Percentiles rank a stretch among this genome's conserved stretches.
These are phyloP conservation scores for Ariopsis seemanni DNA, from an alignment of 2,113 vertebrate species.

Conservation along the genomic window DNA sequence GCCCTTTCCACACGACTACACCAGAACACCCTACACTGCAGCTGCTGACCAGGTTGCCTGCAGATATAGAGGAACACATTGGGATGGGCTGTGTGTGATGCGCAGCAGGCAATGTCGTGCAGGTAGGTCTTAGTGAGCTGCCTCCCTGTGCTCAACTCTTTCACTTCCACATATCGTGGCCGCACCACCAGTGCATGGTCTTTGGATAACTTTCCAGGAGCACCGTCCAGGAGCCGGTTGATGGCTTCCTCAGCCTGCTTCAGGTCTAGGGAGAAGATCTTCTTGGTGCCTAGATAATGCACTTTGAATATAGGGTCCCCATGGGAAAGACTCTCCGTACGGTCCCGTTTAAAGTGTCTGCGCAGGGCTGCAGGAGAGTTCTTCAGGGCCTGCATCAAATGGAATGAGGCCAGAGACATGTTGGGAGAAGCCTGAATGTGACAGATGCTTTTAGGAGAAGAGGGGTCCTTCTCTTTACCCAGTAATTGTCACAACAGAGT, in stretches of 20 bases:
- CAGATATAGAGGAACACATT: conserved; percentile 81
- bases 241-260: conserved; percentile 77
- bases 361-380: conserved; percentile 76
- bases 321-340: conserved; percentile 74
- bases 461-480: conserved; percentile 30
- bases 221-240: conserved; percentile 65
- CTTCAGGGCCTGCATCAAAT: conserved; percentile 76
- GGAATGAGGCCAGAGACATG: conserved; percentile 74
- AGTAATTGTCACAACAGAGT: conserved; percentile 38
- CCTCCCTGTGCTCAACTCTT: conserved; percentile 77
- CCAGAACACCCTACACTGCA: conserved; percentile 80
- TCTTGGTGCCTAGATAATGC: conserved; percentile 77
- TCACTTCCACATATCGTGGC: conserved; percentile 76
- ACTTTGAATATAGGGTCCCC: conserved; percentile 80
- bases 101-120: conserved; percentile 79
- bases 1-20: conserved; percentile 76
- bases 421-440: conserved; percentile 6
- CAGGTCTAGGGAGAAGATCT: conserved; percentile 77
- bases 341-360: conserved; percentile 73
- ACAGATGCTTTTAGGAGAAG: neutral
- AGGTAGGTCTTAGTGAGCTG: conserved; percentile 81
- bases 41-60: conserved; percentile 75
- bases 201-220: conserved; percentile 67
- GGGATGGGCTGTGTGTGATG: conserved; percentile 67
- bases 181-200: conserved; percentile 79